phyloP scores from a whole-genome alignment of 2,113 vertebrate genomes.

The Aramus guarauna region DNA sequence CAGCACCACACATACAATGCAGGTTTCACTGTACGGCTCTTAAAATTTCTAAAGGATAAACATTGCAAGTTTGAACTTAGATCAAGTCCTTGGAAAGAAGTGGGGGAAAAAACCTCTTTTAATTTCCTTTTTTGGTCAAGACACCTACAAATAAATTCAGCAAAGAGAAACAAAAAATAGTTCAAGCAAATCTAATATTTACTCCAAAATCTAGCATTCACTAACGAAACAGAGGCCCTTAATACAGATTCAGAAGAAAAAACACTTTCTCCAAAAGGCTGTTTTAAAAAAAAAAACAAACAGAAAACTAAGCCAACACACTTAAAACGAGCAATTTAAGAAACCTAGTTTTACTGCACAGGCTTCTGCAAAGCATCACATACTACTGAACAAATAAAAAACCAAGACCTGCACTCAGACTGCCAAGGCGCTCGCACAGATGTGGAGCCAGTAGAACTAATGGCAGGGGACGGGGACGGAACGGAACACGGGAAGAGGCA shows the following conservation, averaged over 20 bases:
- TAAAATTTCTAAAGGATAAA: not conserved
- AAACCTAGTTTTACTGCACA: constrained; percentile 5
- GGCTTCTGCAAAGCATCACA: constrained; percentile 8
- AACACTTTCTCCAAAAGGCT: not conserved
- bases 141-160: not conserved
- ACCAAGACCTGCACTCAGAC: not conserved
- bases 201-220: not conserved
- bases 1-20: not conserved
- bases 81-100: not conserved
- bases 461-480: accelerated
- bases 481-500: not conserved
- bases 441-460: not conserved
- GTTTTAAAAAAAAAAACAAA: not conserved
- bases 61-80: not conserved
- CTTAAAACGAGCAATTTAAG: not conserved
- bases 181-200: not conserved
- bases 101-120: not conserved
- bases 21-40: not conserved
- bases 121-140: not conserved
- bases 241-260: not conserved
- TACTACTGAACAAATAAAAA: not conserved
- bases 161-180: not conserved
- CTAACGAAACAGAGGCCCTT: not conserved
- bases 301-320: too few species aligned
- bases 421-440: not conserved